Conservation (phyloP, 2,888 invertebrate species). For the Parnassius mnemosyne region DNA sequence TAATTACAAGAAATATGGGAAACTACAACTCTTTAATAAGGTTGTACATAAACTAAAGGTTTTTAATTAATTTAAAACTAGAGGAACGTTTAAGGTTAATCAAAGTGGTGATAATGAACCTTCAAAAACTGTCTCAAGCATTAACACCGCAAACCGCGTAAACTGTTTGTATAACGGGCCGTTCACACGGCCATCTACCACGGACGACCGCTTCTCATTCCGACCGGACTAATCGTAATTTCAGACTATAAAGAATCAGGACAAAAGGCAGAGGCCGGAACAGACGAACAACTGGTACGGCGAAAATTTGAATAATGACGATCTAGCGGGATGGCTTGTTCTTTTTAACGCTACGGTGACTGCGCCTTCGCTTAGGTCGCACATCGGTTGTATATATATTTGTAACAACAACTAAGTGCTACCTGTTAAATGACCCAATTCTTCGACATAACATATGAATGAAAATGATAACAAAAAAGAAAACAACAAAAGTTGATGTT, state of each 20-base stretch:
- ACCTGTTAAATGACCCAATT: slow-evolving; percentile 16
- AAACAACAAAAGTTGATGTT: not conserved
- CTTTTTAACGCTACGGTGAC: slow-evolving; percentile 67
- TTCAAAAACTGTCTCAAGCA: slow-evolving; percentile 16
- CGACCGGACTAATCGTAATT: slow-evolving; percentile 76
- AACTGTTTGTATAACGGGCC: slow-evolving; percentile 68
- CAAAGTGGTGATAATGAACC: slow-evolving; percentile 18
- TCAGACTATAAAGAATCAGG: slow-evolving; percentile 70
- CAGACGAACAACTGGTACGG: slow-evolving; percentile 77
- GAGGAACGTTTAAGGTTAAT: slow-evolving; percentile 21
- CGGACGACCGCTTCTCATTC: slow-evolving; percentile 74
- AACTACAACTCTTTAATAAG: too few relatives aligned
- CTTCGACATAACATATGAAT: slow-evolving; percentile 9
- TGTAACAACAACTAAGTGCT: slow-evolving; percentile 42
- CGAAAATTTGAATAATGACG: slow-evolving; percentile 79
- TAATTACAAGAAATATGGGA: too few relatives aligned
- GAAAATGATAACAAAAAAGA: not conserved
- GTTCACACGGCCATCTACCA: slow-evolving; percentile 75
- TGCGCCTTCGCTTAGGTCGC: slow-evolving; percentile 46
- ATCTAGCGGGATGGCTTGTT: slow-evolving; percentile 74
- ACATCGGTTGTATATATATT: slow-evolving; percentile 40
- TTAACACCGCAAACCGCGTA: slow-evolving; percentile 45
- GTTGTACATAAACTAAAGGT: not conserved
- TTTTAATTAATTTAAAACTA: slow-evolving; percentile 15
- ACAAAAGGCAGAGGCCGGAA: slow-evolving; percentile 75